These are phyloP conservation scores for Carposina sasakii DNA, from an alignment of 1,140 invertebrate species.

Conservation along the genomic window DNA sequence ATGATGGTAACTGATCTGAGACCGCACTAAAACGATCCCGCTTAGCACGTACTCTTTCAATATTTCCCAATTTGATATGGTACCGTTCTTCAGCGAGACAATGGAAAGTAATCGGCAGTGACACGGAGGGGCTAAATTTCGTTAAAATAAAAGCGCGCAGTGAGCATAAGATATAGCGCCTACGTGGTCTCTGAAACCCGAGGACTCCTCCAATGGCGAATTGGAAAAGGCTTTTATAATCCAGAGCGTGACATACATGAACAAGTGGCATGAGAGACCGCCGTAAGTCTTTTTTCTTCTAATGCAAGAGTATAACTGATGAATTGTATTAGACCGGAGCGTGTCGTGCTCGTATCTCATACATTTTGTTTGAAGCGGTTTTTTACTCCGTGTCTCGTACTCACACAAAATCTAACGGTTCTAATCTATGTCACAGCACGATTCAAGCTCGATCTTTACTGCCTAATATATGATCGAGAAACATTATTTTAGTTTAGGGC, in stretches of 20 bases:
- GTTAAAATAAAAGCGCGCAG: constrained; percentile 70
- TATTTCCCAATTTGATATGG: constrained; percentile 66
- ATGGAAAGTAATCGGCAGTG: constrained; percentile 66
- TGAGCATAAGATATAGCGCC: constrained; percentile 66
- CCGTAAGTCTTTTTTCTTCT: constrained; percentile 36
- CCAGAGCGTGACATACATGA: constrained; percentile 66
- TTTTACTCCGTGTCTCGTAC: neutral
- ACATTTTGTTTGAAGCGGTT: too few species aligned
- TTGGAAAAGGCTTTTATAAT: constrained; percentile 73
- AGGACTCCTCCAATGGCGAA: constrained; percentile 62
- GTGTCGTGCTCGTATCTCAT: neutral
- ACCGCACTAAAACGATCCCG: constrained; percentile 39
- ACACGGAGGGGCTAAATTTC: constrained; percentile 64
- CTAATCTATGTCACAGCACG: neutral
- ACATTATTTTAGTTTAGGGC: too few species aligned
- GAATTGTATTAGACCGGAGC: neutral
- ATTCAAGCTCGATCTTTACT: neutral
- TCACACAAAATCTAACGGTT: neutral
- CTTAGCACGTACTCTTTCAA: constrained; percentile 65
- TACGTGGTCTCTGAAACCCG: constrained; percentile 59
- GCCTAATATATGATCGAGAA: too few species aligned
- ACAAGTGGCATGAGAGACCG: constrained; percentile 30
- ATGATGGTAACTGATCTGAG: constrained; percentile 37
- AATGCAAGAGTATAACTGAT: neutral
- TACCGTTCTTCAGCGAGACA: constrained; percentile 51